phyloP scores from a whole-genome alignment of 2,113 vertebrate genomes.

The Thamnaconus septentrionalis region DNA sequence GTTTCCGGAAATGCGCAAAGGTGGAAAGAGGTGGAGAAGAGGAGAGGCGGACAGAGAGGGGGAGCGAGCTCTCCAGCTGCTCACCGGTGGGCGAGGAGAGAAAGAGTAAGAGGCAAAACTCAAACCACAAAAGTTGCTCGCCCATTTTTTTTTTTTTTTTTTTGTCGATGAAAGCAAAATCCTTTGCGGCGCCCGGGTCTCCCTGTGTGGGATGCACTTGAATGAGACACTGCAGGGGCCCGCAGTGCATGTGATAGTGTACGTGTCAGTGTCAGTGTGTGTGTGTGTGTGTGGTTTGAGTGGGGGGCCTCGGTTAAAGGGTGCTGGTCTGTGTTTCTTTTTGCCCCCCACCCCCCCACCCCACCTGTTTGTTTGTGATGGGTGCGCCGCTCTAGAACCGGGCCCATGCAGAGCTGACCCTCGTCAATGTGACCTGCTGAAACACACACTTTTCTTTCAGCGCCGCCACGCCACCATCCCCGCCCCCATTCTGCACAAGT shows the following conservation, averaged over 20 bases:
- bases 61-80: constrained; percentile 35
- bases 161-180: constrained; percentile 76
- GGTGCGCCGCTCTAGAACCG: constrained; percentile 59
- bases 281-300: background rate
- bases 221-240: constrained; percentile 46
- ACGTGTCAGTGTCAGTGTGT: constrained; percentile 20
- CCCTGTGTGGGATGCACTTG: constrained; percentile 53
- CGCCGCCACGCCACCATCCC: constrained; percentile 22
- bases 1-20: constrained; percentile 59
- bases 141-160: constrained; percentile 42
- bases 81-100: constrained; percentile 30
- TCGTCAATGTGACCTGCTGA: constrained; percentile 77
- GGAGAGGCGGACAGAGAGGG: constrained; percentile 40
- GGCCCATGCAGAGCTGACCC: constrained; percentile 67
- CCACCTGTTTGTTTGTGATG: constrained; percentile 71
- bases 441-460: constrained; percentile 69
- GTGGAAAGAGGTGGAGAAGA: constrained; percentile 45
- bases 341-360: background rate
- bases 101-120: constrained; percentile 59
- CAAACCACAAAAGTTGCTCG: constrained; percentile 63
- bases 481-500: background rate
- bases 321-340: constrained; percentile 39
- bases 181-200: constrained; percentile 46
- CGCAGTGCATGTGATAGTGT: constrained; percentile 46
- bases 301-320: constrained; percentile 29